phyloP scores from a whole-genome alignment of 2,113 vertebrate species.

The Dipodomys ordii region DNA sequence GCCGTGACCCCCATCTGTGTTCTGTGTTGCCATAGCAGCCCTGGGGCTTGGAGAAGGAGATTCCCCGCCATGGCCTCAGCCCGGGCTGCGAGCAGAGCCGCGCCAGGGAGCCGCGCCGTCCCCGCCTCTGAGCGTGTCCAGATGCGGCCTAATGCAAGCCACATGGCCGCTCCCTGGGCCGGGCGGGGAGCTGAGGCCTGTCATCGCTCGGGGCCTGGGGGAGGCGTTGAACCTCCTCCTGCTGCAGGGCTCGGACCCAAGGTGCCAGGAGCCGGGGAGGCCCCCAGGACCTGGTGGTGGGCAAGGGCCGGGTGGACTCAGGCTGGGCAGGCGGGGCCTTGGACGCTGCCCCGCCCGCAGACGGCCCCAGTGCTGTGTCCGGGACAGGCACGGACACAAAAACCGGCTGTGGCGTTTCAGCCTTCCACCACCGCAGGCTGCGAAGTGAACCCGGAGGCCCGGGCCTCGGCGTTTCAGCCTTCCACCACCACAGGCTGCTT shows the following conservation, averaged over 20 bases:
- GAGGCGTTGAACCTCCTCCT: too few species aligned
- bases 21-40: conserved; percentile 49
- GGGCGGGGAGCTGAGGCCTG: not conserved
- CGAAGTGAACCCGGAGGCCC: too few species aligned
- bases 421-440: too few species aligned
- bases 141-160: conserved; percentile 78
- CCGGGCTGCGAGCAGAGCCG: not conserved
- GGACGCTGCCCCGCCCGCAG: too few species aligned
- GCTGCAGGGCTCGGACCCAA: too few species aligned
- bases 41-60: conserved; percentile 26
- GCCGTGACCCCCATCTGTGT: not conserved
- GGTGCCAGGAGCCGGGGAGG: not conserved
- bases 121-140: conserved; percentile 68
- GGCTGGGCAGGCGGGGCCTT: too few species aligned
- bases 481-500: too few species aligned
- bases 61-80: not conserved
- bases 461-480: too few species aligned
- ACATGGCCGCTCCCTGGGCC: conserved; percentile 29
- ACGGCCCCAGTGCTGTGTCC: too few species aligned
- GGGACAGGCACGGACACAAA: too few species aligned
- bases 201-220: not conserved
- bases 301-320: too few species aligned
- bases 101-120: conserved; percentile 57
- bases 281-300: not conserved
- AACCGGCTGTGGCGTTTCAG: too few species aligned